Evolutionary conservation across 2,797 vertebrate species (phyloP), one percentile per base, ranked within the genome.

Genomic region (Peromyscus attwateri): DNA sequence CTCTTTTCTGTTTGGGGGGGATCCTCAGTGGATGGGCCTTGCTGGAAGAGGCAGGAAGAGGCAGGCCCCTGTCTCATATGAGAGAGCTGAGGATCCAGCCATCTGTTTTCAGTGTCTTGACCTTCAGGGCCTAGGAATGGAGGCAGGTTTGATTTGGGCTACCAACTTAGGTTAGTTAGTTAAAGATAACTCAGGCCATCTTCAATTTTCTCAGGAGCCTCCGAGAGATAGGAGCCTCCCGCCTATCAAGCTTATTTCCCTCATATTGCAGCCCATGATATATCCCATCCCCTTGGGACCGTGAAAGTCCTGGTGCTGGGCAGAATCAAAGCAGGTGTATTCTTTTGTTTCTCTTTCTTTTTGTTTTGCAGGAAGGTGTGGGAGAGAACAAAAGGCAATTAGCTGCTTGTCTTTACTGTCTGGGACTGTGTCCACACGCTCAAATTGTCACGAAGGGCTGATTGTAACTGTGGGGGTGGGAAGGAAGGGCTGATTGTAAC

Each of bases 361-460:
- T 21, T 68, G 49, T 95, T 77, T 80, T 75, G 8, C 71, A 95
- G 40, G 6, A 40, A 83, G n/a, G 31, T 10, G 55, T 52, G 66
- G n/a, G 76, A 52, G 66, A 82, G n/a, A 64, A 55, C 7, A 37
- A 77, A 89, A 40, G 73, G 46, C 70, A 79, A 55, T 89, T 27
- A 94, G 49, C 68, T 81, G 52, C 46, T 66, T 55, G 80, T 60
- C n/a, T 73, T 94, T 71, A 75, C 75, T 23, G 70, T 70, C 68
- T 79, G 90, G 83, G 68, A 68, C 7, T 27, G 14, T 6, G 23
- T 34, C 89, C 82, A n/a, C 14, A 1, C 29, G 49, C 75, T 75
- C 75, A 70, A 92, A 91, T n/a, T 94, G 87, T 87, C 73, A 77
- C 55, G 55, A 68, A 80, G 66, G 87, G 37, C 82, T 93, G 62